A percentile compares a stretch with the other conserved stretches of the same genome.
phyloP scores from a whole-genome alignment of 1,140 invertebrate genomes.

The Hirudo medicinalis region DNA sequence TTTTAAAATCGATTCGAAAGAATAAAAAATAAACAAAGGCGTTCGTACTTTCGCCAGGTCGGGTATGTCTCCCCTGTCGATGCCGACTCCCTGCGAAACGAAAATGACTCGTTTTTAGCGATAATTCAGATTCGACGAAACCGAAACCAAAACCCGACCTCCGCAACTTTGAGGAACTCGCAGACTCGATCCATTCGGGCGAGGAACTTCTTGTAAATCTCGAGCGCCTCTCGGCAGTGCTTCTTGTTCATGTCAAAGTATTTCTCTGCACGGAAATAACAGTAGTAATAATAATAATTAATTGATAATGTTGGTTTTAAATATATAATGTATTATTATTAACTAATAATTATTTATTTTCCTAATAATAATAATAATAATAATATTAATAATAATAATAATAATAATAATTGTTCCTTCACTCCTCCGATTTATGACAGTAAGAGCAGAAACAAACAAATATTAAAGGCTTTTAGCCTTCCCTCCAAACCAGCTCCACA shows the following conservation, averaged over 20 bases:
- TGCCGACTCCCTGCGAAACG: conserved; percentile 77
- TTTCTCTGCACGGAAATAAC: conserved; percentile 43
- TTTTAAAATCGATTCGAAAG: no score
- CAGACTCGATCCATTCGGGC: conserved; percentile 95
- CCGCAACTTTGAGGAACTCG: conserved; percentile 92
- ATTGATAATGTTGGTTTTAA: background rate
- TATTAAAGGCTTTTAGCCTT: background rate
- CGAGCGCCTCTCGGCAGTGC: conserved; percentile 81
- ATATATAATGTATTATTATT: no score
- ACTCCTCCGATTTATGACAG: no score
- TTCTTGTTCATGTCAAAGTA: conserved; percentile 99
- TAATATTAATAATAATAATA: no score
- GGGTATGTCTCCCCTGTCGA: conserved; percentile 96
- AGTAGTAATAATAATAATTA: background rate
- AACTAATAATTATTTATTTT: no score
- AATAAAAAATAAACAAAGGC: no score
- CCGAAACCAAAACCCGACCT: no score
- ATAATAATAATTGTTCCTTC: no score
- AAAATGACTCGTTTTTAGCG: no score
- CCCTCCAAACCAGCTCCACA: no score
- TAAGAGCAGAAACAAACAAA: background rate
- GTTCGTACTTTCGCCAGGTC: conserved; percentile 73
- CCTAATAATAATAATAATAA: no score
- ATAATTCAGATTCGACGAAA: no score
- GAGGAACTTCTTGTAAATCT: conserved; percentile 97